Conservation (phyloP, 2,113 vertebrate species). For the Chrysochloris asiatica region DNA sequence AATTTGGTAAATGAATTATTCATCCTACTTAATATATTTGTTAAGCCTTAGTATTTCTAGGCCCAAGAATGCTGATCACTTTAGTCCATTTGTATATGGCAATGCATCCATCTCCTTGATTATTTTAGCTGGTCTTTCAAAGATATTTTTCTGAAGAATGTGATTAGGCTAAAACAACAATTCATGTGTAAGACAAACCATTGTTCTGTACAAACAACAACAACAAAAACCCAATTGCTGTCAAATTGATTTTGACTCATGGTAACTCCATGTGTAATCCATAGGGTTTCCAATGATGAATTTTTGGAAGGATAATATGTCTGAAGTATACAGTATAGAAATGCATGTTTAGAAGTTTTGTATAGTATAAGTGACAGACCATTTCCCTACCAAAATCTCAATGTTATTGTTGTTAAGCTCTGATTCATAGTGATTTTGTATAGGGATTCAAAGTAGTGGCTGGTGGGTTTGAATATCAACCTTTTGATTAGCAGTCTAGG, state of each 20-base stretch:
- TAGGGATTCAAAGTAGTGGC: too few relatives aligned
- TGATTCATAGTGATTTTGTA: too few relatives aligned
- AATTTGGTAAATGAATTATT: constrained; percentile 57
- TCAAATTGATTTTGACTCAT: neutral
- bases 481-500: too few relatives aligned
- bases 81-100: neutral
- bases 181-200: constrained; percentile 4
- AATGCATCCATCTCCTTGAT: constrained; percentile 37
- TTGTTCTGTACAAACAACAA: constrained; percentile 14
- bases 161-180: constrained; percentile 27
- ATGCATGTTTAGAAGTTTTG: neutral
- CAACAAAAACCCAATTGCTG: neutral
- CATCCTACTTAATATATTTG: constrained; percentile 47
- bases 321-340: constrained; percentile 21
- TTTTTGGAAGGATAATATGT: neutral
- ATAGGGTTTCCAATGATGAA: neutral
- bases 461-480: too few relatives aligned
- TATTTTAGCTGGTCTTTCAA: constrained; percentile 48
- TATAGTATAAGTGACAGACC: neutral
- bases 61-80: constrained; percentile 15
- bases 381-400: neutral
- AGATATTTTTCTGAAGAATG: constrained; percentile 34
- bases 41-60: constrained; percentile 47
- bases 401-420: too few relatives aligned
- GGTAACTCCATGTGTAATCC: neutral